Evolutionary conservation across 2,113 vertebrate genomes (phyloP), one percentile per base, ranked within the genome.

Genomic region (Cynocephalus volans): DNA sequence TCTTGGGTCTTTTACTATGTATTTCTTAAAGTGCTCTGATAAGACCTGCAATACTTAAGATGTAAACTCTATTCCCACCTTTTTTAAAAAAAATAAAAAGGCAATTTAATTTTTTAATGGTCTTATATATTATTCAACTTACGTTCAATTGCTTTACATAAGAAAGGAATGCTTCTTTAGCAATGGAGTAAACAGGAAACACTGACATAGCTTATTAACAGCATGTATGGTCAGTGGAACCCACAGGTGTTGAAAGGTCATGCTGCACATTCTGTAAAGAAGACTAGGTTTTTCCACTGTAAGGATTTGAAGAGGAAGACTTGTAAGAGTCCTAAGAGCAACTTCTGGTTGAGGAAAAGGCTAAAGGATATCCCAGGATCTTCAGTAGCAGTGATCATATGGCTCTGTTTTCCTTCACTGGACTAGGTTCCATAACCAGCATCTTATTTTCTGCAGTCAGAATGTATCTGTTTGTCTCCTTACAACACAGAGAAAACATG

Each of bases 221-320:
- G 45, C n/a, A 67, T 45, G 90, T 96, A 33, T 19, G 52, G 48
- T 56, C 0, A 6, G 48, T 52, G 12, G 58, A 33, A 75, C 9
- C 14, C 69, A 64, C 5, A 5, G n/a, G 1, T 60, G 95, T 28
- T 58, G 77, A 85, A 70, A 67, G 8, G 50, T 52, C 2, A 41
- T 28, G 6, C 13, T 48, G 13, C 12, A 64, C 3, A 31, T 70
- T n/a, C 26, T 97, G 88, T 48, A 73, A 90, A 89, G 64, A 93
- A 72, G 26, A 80, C 31, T 33, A 7, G 88, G 14, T 50, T 83
- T 97, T 94, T 81, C 65, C 91, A 19, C 4, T 17, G 21, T 58
- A 88, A 52, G 36, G 4, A 50, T 54, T 75, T 97, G 83, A 69
- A 82, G 56, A 93, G 17, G 12, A 86, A 82, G 45, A n/a, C 10